phyloP scores from a whole-genome alignment of 2,888 invertebrate species.

The Caenorhabditis virilis region DNA sequence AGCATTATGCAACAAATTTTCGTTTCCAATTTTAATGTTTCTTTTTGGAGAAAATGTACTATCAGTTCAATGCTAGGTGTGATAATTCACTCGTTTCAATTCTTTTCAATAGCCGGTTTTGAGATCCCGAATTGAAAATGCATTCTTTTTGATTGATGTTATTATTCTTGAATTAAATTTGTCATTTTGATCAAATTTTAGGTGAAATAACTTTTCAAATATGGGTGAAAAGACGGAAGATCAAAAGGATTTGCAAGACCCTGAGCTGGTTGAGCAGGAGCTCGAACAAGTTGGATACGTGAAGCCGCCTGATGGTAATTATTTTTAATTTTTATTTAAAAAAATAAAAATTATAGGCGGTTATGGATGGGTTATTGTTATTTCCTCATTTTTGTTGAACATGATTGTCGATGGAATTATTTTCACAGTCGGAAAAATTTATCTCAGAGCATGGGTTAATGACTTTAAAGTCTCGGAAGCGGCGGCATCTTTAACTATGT shows the following conservation, averaged over 20 bases:
- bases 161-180: too few species aligned
- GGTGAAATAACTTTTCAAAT: too few species aligned
- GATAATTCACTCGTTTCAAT: too few species aligned
- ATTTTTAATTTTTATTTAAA: background rate
- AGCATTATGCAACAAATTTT: too few species aligned
- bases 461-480: conserved; percentile 85
- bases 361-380: conserved; percentile 91
- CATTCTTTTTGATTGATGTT: too few species aligned
- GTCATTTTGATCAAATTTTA: too few species aligned
- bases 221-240: too few species aligned
- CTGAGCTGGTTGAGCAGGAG: conserved; percentile 48
- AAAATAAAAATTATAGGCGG: conserved; percentile 72
- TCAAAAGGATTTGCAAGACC: conserved; percentile 17
- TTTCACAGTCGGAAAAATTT: conserved; percentile 70
- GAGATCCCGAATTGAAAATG: background rate
- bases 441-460: conserved; percentile 70
- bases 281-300: conserved; percentile 57
- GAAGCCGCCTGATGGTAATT: conserved; percentile 62
- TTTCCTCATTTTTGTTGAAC: conserved; percentile 95
- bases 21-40: too few species aligned
- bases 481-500: conserved; percentile 86
- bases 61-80: too few species aligned
- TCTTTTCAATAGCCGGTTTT: too few species aligned
- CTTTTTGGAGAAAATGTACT: too few species aligned
- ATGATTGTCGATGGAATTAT: conserved; percentile 88